Conservation (phyloP, 2,113 vertebrate species). For the Amblyornis subalaris region DNA sequence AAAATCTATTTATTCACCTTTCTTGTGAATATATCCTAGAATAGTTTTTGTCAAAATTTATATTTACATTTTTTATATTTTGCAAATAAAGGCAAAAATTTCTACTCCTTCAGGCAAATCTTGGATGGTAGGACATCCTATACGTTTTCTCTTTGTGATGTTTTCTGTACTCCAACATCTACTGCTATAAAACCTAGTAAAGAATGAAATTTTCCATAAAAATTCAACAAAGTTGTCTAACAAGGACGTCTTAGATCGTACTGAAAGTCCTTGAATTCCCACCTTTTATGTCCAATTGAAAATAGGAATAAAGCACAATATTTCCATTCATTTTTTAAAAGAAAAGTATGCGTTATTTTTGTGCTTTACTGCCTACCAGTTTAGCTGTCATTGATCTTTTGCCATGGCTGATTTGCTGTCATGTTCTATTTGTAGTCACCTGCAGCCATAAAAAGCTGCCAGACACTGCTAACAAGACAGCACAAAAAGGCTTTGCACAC, state of each 20-base stretch:
- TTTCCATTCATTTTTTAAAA: background rate
- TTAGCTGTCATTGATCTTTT: background rate
- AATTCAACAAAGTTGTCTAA: background rate
- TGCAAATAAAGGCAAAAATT: background rate
- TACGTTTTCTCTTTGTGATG: background rate
- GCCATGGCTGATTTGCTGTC: background rate
- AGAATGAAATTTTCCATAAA: background rate
- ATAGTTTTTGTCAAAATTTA: background rate
- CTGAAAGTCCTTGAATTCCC: background rate
- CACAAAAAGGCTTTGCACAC: background rate
- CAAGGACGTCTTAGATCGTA: background rate
- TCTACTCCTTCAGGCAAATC: background rate
- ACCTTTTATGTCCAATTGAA: background rate
- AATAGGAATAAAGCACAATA: background rate
- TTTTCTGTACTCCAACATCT: background rate
- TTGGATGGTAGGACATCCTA: background rate
- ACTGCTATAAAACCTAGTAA: background rate
- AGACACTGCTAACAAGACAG: background rate
- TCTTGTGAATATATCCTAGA: background rate
- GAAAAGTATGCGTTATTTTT: background rate
- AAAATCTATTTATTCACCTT: background rate
- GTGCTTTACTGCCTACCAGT: background rate
- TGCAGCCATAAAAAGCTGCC: background rate
- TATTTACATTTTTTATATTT: background rate
- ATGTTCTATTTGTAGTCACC: background rate